These are phyloP conservation scores for Drosophila falleni DNA, from an alignment of 2,888 invertebrate species.

Conservation along the genomic window DNA sequence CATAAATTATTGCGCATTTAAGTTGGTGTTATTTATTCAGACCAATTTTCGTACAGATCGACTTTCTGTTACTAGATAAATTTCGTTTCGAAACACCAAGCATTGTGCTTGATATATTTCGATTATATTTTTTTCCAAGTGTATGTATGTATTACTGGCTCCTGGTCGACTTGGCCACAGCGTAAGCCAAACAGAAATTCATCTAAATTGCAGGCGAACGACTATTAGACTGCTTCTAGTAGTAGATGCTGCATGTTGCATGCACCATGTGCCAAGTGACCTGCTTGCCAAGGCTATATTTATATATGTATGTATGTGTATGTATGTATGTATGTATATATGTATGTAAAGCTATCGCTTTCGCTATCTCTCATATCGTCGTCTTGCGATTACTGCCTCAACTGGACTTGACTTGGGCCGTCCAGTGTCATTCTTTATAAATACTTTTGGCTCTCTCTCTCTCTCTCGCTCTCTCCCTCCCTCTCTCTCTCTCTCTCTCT, in stretches of 20 bases:
- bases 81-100: no score
- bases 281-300: slow-evolving; percentile 54
- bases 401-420: slow-evolving; percentile 25
- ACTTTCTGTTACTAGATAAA: no score
- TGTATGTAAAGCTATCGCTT: slow-evolving; percentile 47
- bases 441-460: slow-evolving; percentile 35
- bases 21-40: no score
- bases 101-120: no score
- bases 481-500: background rate
- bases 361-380: slow-evolving; percentile 58
- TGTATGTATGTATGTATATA: background rate
- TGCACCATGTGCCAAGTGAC: slow-evolving; percentile 43
- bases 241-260: slow-evolving; percentile 22
- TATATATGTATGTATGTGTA: no score
- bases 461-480: background rate
- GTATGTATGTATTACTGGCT: background rate
- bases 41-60: no score
- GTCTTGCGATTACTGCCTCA: slow-evolving; percentile 27
- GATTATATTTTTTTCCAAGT: background rate
- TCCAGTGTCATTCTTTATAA: slow-evolving; percentile 52
- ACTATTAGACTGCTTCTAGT: slow-evolving; percentile 42
- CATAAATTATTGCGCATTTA: no score
- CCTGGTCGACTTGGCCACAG: slow-evolving; percentile 6
- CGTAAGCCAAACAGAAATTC: slow-evolving; percentile 56
- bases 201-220: slow-evolving; percentile 63